Evolutionary conservation across 1,140 invertebrate genomes (phyloP).

Genomic region (Leguminivora glycinivorella): DNA sequence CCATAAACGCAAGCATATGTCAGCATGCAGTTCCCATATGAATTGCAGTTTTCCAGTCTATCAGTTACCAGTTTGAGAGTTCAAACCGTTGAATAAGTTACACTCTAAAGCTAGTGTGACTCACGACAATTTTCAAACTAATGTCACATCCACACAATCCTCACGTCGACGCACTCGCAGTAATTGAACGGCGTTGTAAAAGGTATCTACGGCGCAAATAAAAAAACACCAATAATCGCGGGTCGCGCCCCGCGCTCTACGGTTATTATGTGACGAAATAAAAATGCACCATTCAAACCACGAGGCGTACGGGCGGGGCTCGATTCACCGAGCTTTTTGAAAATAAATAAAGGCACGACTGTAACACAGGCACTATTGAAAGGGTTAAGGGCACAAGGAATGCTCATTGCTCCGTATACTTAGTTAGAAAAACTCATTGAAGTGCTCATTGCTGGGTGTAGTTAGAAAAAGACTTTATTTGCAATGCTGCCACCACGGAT

Average conservation of each 20-base stretch:
- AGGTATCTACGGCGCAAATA: conserved; percentile 71
- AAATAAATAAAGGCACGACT: conserved; percentile 24
- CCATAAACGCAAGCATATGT: no score
- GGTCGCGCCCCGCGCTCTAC: conserved; percentile 50
- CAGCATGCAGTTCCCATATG: no score
- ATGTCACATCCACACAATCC: conserved; percentile 42
- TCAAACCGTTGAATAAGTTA: no score
- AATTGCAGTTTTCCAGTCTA: no score
- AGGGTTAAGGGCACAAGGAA: not conserved
- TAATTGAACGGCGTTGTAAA: conserved; percentile 78
- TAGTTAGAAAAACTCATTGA: no score
- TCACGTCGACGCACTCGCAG: conserved; percentile 47
- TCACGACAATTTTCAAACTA: not conserved
- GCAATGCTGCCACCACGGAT: no score
- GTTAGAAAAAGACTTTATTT: no score
- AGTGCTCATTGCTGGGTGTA: no score
- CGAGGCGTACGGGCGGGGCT: conserved; percentile 31
- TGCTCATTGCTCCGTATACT: not conserved
- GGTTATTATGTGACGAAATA: conserved; percentile 51
- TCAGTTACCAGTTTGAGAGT: no score
- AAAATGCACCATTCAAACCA: conserved; percentile 25
- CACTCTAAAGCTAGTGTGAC: no score
- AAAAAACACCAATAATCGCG: conserved; percentile 65
- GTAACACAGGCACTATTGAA: not conserved
- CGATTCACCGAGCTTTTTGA: conserved; percentile 16